phyloP scores from a whole-genome alignment of 2,888 invertebrate species.

The Rhynchonema sp. region DNA sequence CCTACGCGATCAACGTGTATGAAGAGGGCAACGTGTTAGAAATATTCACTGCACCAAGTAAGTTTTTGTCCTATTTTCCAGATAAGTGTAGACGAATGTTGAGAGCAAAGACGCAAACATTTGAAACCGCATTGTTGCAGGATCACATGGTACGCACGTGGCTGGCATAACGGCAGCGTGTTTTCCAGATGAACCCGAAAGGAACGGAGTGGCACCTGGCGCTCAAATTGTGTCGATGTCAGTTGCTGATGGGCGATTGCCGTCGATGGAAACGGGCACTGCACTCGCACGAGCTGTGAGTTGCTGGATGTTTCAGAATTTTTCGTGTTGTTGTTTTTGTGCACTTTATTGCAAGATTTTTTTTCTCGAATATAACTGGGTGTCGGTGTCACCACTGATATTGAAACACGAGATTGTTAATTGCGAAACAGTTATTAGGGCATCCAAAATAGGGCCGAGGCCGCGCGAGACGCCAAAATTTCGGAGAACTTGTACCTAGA shows the following conservation, averaged over 20 bases:
- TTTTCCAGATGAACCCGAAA: slow-evolving; percentile 62
- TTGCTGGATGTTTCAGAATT: slow-evolving; percentile 37
- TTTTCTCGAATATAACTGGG: neutral
- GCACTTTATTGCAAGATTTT: neutral
- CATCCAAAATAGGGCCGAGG: too few relatives aligned
- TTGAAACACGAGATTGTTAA: neutral
- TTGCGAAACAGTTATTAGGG: neutral
- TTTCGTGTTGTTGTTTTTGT: neutral
- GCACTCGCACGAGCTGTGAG: slow-evolving; percentile 76
- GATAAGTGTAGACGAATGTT: too few relatives aligned
- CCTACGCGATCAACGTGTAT: slow-evolving; percentile 73
- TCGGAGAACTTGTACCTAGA: too few relatives aligned
- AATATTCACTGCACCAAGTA: slow-evolving; percentile 42
- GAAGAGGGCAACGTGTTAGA: slow-evolving; percentile 73
- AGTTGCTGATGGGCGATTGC: slow-evolving; percentile 62
- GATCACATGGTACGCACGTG: slow-evolving; percentile 91
- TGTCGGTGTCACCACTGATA: neutral
- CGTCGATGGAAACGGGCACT: slow-evolving; percentile 90
- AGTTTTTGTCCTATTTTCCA: neutral
- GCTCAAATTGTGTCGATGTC: slow-evolving; percentile 77
- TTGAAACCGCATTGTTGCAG: slow-evolving; percentile 35
- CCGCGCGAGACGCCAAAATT: too few relatives aligned
- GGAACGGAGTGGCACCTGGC: slow-evolving; percentile 86
- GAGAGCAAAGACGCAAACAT: neutral
- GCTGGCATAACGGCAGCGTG: slow-evolving; percentile 81